Evolutionary conservation across 1,140 invertebrate species (phyloP).

Genomic region (Vanessa tameamea): DNA sequence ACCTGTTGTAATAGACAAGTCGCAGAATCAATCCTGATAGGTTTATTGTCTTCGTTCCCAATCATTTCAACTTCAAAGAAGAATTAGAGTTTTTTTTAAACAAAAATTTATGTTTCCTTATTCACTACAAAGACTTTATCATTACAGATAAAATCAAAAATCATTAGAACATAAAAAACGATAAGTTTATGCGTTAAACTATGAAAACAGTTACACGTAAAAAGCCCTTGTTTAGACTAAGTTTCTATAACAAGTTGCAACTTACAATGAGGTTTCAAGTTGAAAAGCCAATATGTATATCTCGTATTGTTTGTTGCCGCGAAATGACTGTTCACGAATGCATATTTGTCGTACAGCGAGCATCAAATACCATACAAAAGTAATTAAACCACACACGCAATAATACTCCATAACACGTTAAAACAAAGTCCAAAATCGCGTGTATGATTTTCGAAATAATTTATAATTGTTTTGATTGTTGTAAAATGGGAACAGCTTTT

Average conservation of each 20-base stretch:
- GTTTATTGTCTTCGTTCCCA: too few relatives aligned
- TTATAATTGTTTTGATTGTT: conserved; percentile 9
- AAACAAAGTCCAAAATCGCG: conserved; percentile 8
- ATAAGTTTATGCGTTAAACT: not conserved
- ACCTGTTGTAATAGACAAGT: too few relatives aligned
- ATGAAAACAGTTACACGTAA: not conserved
- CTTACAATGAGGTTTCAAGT: conserved; percentile 27
- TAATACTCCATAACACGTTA: not conserved
- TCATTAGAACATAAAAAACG: too few relatives aligned
- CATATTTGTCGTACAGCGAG: conserved; percentile 52
- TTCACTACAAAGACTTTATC: too few relatives aligned
- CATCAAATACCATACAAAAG: not conserved
- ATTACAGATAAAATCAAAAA: too few relatives aligned
- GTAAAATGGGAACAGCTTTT: conserved; percentile 50
- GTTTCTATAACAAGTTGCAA: conserved; percentile 26
- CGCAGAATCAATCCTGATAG: too few relatives aligned
- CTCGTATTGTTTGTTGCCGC: conserved; percentile 52
- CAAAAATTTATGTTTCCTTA: too few relatives aligned
- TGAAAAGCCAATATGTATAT: conserved; percentile 47
- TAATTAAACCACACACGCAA: not conserved
- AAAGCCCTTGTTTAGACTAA: conserved; percentile 1
- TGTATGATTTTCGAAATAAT: conserved; percentile 3
- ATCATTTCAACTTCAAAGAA: too few relatives aligned
- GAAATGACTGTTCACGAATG: conserved; percentile 52
- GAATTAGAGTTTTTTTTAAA: too few relatives aligned